Conservation (phyloP, 2,113 vertebrate species). For the Orthonyx spaldingii region DNA sequence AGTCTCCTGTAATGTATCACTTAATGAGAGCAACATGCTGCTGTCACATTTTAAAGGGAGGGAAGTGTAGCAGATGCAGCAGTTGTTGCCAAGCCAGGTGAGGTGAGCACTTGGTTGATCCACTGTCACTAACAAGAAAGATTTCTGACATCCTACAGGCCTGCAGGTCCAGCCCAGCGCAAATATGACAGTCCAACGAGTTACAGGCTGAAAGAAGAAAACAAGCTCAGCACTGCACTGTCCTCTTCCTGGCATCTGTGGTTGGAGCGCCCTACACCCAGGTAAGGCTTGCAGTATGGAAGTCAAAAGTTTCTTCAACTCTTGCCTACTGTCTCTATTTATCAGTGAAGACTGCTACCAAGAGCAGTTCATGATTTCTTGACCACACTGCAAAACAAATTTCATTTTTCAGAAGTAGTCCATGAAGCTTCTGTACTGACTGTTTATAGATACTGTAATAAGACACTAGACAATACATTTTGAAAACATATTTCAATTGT, state of each 20-base stretch:
- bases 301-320: not conserved
- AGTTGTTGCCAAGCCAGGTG: not conserved
- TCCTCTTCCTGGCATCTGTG: not conserved
- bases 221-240: not conserved
- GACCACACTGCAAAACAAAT: not conserved
- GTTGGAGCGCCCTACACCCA: not conserved
- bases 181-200: not conserved
- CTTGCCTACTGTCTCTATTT: not conserved
- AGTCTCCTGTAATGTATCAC: not conserved
- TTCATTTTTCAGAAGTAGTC: not conserved
- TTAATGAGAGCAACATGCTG: not conserved
- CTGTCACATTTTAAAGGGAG: not conserved
- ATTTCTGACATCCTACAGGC: not conserved
- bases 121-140: not conserved
- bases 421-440: not conserved
- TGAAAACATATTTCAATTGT: slow-evolving; percentile 61
- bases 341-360: not conserved
- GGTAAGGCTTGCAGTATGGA: not conserved
- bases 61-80: not conserved
- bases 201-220: not conserved
- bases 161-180: not conserved
- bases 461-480: slow-evolving; percentile 55
- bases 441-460: slow-evolving; percentile 8
- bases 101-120: not conserved
- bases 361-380: not conserved